Evolutionary conservation across 2,888 invertebrate species (phyloP).

Genomic region (Metallyticus violacea): DNA sequence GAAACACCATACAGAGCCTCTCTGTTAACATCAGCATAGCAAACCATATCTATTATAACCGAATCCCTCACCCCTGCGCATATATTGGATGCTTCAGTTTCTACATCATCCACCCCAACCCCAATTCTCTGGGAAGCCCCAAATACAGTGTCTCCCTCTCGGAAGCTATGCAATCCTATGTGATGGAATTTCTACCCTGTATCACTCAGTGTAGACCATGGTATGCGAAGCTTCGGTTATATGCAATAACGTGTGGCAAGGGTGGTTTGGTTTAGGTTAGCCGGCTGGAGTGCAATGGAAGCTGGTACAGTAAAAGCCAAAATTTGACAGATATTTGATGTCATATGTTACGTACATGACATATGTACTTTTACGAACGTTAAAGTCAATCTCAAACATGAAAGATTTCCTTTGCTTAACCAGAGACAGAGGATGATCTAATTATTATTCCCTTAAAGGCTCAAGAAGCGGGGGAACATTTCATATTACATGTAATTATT

Average conservation of each 20-base stretch:
- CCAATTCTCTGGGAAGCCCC: background rate
- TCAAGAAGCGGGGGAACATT: too few species aligned
- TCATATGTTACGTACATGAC: too few species aligned
- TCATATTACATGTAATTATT: too few species aligned
- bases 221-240: constrained; percentile 3
- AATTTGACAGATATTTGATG: too few species aligned
- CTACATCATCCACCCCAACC: background rate
- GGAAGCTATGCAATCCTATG: constrained; percentile 7
- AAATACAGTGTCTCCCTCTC: background rate
- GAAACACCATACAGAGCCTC: background rate
- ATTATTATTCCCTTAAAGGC: too few species aligned
- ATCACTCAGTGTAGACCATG: constrained; percentile 22
- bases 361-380: too few species aligned
- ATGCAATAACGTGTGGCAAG: background rate
- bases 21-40: background rate
- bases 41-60: background rate
- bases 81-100: constrained; percentile 6
- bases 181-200: constrained; percentile 26
- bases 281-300: background rate
- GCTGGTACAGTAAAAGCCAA: background rate
- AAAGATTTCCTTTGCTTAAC: too few species aligned
- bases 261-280: background rate
- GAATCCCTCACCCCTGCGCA: background rate
- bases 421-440: too few species aligned
- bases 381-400: too few species aligned